A percentile compares a stretch with the other conserved stretches of the same genome.
Conservation (phyloP, 2,888 invertebrate species). For the Netelia inedita region DNA sequence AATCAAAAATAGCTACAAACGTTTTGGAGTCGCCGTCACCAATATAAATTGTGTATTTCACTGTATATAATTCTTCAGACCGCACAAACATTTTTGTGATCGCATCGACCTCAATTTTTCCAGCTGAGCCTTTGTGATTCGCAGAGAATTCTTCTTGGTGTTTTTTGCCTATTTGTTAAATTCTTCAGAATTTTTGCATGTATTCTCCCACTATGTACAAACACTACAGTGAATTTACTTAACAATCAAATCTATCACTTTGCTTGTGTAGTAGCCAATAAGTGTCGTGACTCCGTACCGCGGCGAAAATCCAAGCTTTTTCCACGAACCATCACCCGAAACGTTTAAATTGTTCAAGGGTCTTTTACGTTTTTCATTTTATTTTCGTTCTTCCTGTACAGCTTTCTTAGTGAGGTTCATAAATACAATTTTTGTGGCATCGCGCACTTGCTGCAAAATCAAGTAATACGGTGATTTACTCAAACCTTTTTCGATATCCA, state of each 20-base stretch:
- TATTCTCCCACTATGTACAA: constrained; percentile 44
- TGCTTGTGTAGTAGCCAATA: constrained; percentile 52
- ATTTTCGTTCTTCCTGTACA: constrained; percentile 48
- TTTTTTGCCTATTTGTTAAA: constrained; percentile 63
- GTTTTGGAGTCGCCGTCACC: constrained; percentile 47
- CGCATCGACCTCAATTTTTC: constrained; percentile 37
- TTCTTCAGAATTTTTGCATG: constrained; percentile 42
- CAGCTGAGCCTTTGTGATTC: constrained; percentile 33
- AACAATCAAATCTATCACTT: constrained; percentile 55
- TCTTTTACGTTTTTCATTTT: constrained; percentile 51
- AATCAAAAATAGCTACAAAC: too few species aligned
- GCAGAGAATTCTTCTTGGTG: constrained; percentile 16
- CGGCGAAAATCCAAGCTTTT: constrained; percentile 53
- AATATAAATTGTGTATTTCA: constrained; percentile 48
- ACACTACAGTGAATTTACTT: constrained; percentile 43
- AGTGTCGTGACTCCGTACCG: constrained; percentile 56
- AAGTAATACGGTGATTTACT: constrained; percentile 48
- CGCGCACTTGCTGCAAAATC: constrained; percentile 24
- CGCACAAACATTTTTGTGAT: constrained; percentile 29
- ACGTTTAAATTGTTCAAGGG: constrained; percentile 35
- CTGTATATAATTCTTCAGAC: constrained; percentile 28
- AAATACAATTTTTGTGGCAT: constrained; percentile 53
- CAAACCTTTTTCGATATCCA: constrained; percentile 47
- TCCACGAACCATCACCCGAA: constrained; percentile 49
- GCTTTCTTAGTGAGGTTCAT: constrained; percentile 59